Evolutionary conservation across 2,888 invertebrate genomes (phyloP).

Genomic region (Iphiclides podalirius): DNA sequence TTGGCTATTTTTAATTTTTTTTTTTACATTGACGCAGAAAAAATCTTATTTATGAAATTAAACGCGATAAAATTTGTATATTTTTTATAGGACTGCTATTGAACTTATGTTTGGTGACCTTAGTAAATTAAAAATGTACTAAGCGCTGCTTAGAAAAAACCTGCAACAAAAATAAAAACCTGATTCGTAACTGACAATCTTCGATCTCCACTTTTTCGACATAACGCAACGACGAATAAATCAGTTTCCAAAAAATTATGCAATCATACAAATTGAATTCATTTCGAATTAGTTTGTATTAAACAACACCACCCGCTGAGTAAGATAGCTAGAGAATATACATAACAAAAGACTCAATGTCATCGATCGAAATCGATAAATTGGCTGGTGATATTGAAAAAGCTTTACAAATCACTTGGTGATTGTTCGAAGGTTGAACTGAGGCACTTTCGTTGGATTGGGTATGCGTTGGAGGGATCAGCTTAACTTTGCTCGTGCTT

Average conservation of each 20-base stretch:
- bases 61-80: no score
- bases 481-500: background rate
- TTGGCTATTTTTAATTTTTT: no score
- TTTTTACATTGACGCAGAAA: no score
- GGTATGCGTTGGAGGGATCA: background rate
- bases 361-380: conserved; percentile 32
- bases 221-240: conserved; percentile 60
- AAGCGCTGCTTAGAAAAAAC: no score
- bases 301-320: conserved; percentile 56
- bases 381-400: conserved; percentile 26
- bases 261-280: conserved; percentile 68
- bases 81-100: no score
- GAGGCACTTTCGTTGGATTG: background rate
- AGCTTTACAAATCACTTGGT: conserved; percentile 21
- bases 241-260: conserved; percentile 66
- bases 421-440: conserved; percentile 19
- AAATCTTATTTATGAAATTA: no score
- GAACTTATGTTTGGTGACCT: no score
- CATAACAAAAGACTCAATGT: conserved; percentile 36
- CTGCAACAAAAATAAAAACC: conserved; percentile 2
- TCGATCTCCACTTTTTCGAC: conserved; percentile 45
- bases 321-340: conserved; percentile 33
- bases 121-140: no score
- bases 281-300: conserved; percentile 44
- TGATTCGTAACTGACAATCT: conserved; percentile 39